Evolutionary conservation across 1,140 invertebrate species (phyloP).

Genomic region (Cherax quadricarinatus): DNA sequence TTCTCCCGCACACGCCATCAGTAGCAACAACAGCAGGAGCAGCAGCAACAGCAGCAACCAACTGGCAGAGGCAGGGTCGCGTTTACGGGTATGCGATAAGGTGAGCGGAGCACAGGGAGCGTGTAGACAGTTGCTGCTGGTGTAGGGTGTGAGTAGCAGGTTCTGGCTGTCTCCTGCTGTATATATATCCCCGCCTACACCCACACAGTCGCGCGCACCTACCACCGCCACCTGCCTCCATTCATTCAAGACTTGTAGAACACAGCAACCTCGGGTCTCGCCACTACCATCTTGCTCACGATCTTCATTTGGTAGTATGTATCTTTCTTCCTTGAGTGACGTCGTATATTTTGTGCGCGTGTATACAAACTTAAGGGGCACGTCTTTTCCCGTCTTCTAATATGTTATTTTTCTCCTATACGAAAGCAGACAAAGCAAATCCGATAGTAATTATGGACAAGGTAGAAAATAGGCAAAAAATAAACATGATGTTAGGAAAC

Average conservation of each 20-base stretch:
- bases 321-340: too few species aligned
- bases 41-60: neutral
- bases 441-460: too few species aligned
- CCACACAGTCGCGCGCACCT: conserved; percentile 6
- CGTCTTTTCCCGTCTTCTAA: too few species aligned
- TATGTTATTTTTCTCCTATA: too few species aligned
- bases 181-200: conserved; percentile 28
- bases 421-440: too few species aligned
- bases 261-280: too few species aligned
- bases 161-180: neutral
- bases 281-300: too few species aligned
- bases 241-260: neutral
- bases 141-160: neutral
- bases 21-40: neutral
- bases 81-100: neutral
- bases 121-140: neutral
- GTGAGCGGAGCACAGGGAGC: neutral
- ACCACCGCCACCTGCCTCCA: neutral
- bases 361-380: too few species aligned
- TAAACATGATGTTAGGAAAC: too few species aligned
- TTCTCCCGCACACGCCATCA: neutral
- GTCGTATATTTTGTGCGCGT: too few species aligned
- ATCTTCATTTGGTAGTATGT: too few species aligned
- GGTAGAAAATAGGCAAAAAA: too few species aligned
- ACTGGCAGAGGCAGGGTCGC: neutral